Conservation (phyloP, 1,140 invertebrate genomes). For the Phenacoccus solenopsis region DNA sequence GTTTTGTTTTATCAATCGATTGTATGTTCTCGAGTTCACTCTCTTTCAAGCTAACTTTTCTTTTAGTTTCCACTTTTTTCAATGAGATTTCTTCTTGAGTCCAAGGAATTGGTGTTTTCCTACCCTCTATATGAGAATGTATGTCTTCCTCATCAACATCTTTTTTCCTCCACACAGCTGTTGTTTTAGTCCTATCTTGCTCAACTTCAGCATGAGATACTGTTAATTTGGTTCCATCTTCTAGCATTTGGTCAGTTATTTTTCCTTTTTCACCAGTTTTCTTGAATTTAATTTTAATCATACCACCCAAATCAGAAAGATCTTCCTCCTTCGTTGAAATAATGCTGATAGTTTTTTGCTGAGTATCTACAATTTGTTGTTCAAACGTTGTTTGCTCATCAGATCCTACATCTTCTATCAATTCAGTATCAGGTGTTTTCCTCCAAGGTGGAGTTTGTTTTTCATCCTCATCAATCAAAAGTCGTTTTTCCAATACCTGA, state of each 20-base stretch:
- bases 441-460: background rate
- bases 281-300: background rate
- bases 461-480: background rate
- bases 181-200: background rate
- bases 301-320: background rate
- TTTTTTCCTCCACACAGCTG: background rate
- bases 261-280: constrained; percentile 9
- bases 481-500: constrained; percentile 12
- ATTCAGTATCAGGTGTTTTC: background rate
- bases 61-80: constrained; percentile 26
- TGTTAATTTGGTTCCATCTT: background rate
- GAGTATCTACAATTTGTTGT: background rate
- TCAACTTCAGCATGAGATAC: background rate
- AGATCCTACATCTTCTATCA: background rate
- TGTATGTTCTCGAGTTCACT: background rate
- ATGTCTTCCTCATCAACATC: background rate
- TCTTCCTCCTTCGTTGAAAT: background rate
- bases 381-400: background rate
- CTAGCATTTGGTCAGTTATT: background rate
- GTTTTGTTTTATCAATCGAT: background rate
- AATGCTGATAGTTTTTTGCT: background rate
- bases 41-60: constrained; percentile 23
- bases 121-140: background rate
- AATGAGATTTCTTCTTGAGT: constrained; percentile 27
- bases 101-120: constrained; percentile 24